Conservation (phyloP, 1,140 invertebrate species). For the Drosophila kanapiae region DNA sequence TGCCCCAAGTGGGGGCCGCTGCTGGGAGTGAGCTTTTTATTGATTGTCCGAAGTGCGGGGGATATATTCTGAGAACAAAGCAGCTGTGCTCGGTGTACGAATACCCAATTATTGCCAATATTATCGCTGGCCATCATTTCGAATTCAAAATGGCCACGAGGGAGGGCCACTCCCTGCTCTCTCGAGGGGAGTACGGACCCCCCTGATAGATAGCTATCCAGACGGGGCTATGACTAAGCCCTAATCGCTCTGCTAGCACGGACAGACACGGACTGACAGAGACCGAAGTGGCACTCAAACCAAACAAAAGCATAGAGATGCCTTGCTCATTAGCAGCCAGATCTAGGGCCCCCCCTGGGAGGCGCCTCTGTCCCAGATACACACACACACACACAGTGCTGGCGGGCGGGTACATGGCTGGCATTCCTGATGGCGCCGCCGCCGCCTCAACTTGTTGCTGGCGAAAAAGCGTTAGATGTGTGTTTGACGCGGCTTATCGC, state of each 20-base stretch:
- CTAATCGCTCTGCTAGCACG: slow-evolving; percentile 33
- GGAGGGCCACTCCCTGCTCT: background rate
- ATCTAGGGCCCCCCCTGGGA: background rate
- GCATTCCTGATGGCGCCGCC: slow-evolving; percentile 29
- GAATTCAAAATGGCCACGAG: slow-evolving; percentile 28
- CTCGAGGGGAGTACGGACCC: background rate
- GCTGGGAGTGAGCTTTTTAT: slow-evolving; percentile 25
- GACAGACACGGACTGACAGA: slow-evolving; percentile 8
- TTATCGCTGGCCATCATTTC: slow-evolving; percentile 16
- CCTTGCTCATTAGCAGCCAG: slow-evolving; percentile 37
- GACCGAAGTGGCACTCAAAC: slow-evolving; percentile 7
- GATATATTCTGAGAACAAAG: slow-evolving; percentile 43
- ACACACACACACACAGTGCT: background rate
- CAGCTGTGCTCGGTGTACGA: slow-evolving; percentile 27
- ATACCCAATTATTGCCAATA: slow-evolving; percentile 20
- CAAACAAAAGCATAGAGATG: slow-evolving; percentile 30
- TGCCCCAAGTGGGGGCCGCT: background rate
- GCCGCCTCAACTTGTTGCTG: slow-evolving; percentile 50
- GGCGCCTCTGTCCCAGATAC: slow-evolving; percentile 24
- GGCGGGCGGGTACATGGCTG: slow-evolving; percentile 32
- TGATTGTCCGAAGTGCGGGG: slow-evolving; percentile 18
- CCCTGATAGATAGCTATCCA: background rate
- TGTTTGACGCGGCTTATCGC: slow-evolving; percentile 27
- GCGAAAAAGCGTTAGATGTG: slow-evolving; percentile 21
- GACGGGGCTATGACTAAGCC: slow-evolving; percentile 13